Evolutionary conservation across 2,113 vertebrate genomes (phyloP).

Genomic region (Martes martes): DNA sequence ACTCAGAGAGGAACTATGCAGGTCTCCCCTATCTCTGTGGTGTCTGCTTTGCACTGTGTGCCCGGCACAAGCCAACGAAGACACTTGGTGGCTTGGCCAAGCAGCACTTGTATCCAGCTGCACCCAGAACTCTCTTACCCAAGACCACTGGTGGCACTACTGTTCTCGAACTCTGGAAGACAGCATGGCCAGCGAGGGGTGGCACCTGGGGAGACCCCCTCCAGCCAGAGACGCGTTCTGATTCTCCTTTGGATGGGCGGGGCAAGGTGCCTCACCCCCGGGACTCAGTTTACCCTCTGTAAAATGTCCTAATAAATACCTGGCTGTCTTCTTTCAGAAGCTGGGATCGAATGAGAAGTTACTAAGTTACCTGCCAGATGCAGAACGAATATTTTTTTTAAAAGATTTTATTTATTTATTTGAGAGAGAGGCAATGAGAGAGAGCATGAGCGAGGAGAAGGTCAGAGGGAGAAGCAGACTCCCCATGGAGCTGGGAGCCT

Average conservation of each 20-base stretch:
- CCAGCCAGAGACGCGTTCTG: no score
- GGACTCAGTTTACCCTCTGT: background rate
- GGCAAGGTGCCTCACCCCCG: accelerated
- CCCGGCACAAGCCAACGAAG: background rate
- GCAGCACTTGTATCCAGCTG: background rate
- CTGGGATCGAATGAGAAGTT: background rate
- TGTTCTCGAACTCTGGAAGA: background rate
- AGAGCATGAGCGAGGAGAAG: no score
- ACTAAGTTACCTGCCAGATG: background rate
- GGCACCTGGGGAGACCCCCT: no score
- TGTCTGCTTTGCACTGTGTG: background rate
- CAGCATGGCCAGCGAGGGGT: accelerated
- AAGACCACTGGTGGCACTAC: background rate
- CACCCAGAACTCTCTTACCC: constrained; percentile 44
- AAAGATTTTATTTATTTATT: no score
- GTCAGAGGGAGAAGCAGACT: no score
- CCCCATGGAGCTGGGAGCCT: no score
- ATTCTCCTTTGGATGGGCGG: accelerated
- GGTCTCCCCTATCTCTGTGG: constrained; percentile 17
- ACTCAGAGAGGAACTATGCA: background rate
- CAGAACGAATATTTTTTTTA: no score
- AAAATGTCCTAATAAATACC: background rate
- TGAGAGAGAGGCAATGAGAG: no score
- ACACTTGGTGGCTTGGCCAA: background rate
- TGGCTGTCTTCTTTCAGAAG: background rate